phyloP scores from a whole-genome alignment of 2,888 invertebrate genomes.

The Rapana venosa region DNA sequence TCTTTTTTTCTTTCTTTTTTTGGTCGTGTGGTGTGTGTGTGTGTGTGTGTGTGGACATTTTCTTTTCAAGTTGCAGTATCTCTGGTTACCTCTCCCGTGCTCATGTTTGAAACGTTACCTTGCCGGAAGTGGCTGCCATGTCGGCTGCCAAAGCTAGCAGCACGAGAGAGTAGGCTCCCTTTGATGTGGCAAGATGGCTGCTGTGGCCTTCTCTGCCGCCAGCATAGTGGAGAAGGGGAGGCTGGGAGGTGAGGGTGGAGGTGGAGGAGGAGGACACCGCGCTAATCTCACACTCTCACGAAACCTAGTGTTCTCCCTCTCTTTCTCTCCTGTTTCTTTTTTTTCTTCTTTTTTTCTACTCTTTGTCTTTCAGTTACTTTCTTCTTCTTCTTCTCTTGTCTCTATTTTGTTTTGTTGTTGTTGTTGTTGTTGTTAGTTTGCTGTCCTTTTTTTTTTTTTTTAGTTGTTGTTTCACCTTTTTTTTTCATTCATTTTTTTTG shows the following conservation, averaged over 20 bases:
- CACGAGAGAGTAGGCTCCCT: constrained; percentile 17
- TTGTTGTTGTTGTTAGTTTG: background rate
- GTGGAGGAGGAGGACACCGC: background rate
- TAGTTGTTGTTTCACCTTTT: no score
- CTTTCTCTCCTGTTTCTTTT: background rate
- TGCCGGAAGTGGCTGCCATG: background rate
- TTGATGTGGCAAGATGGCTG: constrained; percentile 34
- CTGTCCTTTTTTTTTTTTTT: background rate
- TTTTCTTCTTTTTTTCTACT: background rate
- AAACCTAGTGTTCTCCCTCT: background rate
- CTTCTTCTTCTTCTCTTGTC: no score
- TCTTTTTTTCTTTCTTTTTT: background rate
- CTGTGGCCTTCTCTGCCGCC: background rate
- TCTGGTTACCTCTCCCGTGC: no score
- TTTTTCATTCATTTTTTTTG: no score
- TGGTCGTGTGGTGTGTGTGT: background rate
- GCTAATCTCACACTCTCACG: constrained; percentile 34
- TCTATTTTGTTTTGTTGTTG: no score
- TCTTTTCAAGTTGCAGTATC: background rate
- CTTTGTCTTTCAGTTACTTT: background rate
- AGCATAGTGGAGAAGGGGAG: background rate
- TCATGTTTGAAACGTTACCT: background rate
- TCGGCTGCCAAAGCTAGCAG: constrained; percentile 18
- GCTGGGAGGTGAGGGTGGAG: background rate
- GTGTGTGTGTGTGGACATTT: background rate